Conservation (phyloP, 2,113 vertebrate species). For the Lethenteron camtschaticum region DNA sequence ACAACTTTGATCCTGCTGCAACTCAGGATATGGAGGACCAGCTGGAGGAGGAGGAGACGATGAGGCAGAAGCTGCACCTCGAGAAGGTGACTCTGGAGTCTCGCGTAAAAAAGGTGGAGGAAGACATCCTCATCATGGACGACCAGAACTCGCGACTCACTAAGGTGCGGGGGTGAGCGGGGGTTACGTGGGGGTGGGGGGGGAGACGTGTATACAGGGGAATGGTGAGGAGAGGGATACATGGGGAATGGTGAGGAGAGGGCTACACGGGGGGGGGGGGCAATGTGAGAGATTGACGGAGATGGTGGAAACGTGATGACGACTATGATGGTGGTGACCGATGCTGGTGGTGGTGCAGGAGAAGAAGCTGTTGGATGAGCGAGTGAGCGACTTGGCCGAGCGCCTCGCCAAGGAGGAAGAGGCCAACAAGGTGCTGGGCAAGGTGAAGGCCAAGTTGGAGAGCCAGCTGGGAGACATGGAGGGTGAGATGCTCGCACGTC, state of each 20-base stretch:
- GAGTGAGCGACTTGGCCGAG: conserved; percentile 71
- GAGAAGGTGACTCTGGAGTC: conserved; percentile 81
- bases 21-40: conserved; percentile 76
- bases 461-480: conserved; percentile 94
- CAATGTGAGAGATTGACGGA: no score
- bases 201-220: no score
- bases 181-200: no score
- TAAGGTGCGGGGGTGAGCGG: conserved; percentile 31
- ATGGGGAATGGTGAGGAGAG: no score
- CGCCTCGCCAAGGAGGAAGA: conserved; percentile 89
- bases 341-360: conserved; percentile 28
- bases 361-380: conserved; percentile 77
- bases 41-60: conserved; percentile 78
- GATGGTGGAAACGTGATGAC: no score
- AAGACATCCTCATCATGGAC: conserved; percentile 67
- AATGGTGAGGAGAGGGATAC: no score
- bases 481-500: conserved; percentile 22
- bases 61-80: conserved; percentile 81
- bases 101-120: conserved; percentile 79
- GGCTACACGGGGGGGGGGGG: no score
- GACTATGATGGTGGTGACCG: no score
- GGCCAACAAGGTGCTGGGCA: conserved; percentile 90
- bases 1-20: no score
- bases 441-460: conserved; percentile 90
- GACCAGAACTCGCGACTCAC: conserved; percentile 69